Base-by-base conservation (phyloP, 2,888 invertebrate species). In the Drosophila nigricruria region DNA sequence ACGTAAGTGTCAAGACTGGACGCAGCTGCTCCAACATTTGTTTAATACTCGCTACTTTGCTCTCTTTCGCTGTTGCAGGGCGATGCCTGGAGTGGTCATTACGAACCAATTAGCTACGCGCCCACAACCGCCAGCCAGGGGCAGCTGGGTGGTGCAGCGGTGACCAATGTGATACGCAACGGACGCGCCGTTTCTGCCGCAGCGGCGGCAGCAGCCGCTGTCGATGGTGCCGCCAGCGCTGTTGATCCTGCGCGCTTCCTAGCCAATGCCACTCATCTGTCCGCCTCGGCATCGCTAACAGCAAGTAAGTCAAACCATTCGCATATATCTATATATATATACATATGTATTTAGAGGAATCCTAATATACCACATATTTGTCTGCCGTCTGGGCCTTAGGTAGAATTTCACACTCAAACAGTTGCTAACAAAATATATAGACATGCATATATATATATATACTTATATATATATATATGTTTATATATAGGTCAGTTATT, bases 241-340 rank as follows among this genome's bases (percentile, higher is more conserved):
- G 72, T 77, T 30, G 86, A 86, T 69, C 59, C 82, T 14, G 63
- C 72, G 18, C 73, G 88, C 50, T 80, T 77, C n/a, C 79, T 83
- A 58, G 68, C 79, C 43, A 73, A 81, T 20, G 92, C 94, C 57
- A 75, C 89, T 50, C 94, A 94, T 88, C 93, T 95, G 54, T 95
- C 95, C 69, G 96, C 96, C 49, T 95, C 96, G 66, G 95, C 96
- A 70, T 95, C 95, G 77, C 94, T 96, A 77, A 94, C 95, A 88
- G 95, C 96, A 92, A 95, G 96, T 96, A 93, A 96, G 96, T 91
- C 67, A 54, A 45, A 18, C 50, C 50, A 23, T 20, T 9, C 8
- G 52, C 32, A 49, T 20, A 61, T 16, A 61, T 20, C 20, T 42
- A 18, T 40, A 16, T 1, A 63, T n/a, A 56, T 14, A 16, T 43